These are phyloP conservation scores for Drosophila triauraria DNA, from an alignment of 1,140 invertebrate genomes.

Conservation along the genomic window DNA sequence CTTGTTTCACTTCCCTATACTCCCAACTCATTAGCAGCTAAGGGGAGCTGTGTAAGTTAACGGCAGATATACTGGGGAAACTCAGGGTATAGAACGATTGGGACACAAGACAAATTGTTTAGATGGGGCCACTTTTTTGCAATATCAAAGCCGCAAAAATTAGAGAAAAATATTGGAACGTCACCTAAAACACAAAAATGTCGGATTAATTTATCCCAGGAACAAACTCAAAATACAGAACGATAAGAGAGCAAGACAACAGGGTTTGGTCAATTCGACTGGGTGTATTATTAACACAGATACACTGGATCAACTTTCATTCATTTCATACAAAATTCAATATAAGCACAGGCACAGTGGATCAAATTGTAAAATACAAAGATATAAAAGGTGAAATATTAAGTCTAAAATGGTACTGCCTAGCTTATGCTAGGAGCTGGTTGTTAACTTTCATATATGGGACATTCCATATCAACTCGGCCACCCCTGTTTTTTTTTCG, in stretches of 20 bases:
- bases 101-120: no score
- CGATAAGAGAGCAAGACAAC: background rate
- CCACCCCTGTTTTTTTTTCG: no score
- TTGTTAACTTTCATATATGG: no score
- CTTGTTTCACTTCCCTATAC: constrained; percentile 9
- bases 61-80: background rate
- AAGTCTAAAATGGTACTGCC: no score
- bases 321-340: constrained; percentile 14
- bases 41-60: background rate
- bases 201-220: constrained; percentile 7
- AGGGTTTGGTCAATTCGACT: constrained; percentile 14
- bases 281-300: constrained; percentile 13
- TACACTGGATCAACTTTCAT: constrained; percentile 3
- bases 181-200: constrained; percentile 12
- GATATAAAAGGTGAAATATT: no score
- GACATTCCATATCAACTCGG: no score
- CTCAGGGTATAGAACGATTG: no score
- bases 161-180: background rate
- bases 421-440: no score
- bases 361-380: background rate
- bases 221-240: constrained; percentile 5
- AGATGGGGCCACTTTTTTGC: no score
- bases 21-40: background rate
- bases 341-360: constrained; percentile 12
- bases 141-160: background rate